Evolutionary conservation across 1,140 invertebrate species (phyloP).

Genomic region (Phymorhynchus buccinoides): DNA sequence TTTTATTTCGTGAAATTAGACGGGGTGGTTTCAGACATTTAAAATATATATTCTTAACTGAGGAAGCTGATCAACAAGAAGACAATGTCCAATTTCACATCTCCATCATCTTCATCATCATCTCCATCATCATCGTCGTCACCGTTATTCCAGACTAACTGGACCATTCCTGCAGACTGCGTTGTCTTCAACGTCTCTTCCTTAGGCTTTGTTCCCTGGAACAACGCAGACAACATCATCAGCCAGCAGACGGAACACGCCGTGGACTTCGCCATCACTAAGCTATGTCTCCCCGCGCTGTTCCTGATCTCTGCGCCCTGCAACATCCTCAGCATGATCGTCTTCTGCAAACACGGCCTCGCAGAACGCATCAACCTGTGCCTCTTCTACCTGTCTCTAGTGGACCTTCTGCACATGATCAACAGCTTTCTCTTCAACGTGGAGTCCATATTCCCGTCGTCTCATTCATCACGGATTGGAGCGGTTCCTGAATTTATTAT

Average conservation of each 20-base stretch:
- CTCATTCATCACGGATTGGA: neutral
- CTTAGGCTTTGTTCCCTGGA: neutral
- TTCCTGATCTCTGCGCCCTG: neutral
- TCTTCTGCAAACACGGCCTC: conserved; percentile 1
- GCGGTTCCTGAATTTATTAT: neutral
- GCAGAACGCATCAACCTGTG: conserved; percentile 26
- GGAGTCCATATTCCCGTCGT: neutral
- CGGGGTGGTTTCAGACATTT: too few species aligned
- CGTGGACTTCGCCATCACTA: neutral
- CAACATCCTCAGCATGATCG: conserved; percentile 20
- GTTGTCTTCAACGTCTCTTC: neutral
- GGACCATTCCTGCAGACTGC: neutral
- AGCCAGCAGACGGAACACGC: neutral
- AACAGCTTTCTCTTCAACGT: neutral
- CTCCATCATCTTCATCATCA: too few species aligned
- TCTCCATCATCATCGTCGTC: too few species aligned
- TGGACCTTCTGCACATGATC: neutral
- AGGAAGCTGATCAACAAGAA: too few species aligned
- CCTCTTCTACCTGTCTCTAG: conserved; percentile 6
- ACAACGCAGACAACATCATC: conserved; percentile 19
- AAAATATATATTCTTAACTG: too few species aligned
- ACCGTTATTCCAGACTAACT: neutral
- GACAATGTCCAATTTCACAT: too few species aligned
- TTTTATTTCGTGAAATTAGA: too few species aligned
- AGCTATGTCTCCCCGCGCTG: neutral